Conservation (phyloP, 2,113 vertebrate species). For the Boulengeromyrus knoepffleri region DNA sequence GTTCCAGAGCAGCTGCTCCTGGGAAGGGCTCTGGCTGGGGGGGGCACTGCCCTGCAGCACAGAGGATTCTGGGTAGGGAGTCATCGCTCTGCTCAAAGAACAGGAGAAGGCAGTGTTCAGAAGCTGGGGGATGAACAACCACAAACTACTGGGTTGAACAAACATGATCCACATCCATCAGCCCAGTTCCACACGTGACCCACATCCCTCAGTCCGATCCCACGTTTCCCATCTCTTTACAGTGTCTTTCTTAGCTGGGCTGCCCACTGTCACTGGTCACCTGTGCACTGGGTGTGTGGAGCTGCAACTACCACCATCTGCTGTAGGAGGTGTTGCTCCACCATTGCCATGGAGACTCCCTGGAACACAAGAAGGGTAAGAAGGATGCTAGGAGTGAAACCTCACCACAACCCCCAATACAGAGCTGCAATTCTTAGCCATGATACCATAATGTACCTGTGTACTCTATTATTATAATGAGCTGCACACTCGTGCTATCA, state of each 20-base stretch:
- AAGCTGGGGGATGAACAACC: neutral
- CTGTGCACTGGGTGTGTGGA: neutral
- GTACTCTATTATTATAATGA: neutral
- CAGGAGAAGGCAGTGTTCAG: neutral
- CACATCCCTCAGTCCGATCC: neutral
- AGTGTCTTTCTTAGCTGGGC: neutral
- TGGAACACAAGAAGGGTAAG: slow-evolving; percentile 1
- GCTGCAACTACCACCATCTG: slow-evolving; percentile 8
- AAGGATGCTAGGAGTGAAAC: neutral
- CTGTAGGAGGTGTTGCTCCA: neutral
- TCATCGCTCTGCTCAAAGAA: neutral
- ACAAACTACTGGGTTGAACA: neutral
- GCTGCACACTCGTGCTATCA: neutral
- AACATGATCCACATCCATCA: neutral
- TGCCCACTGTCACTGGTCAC: slow-evolving; percentile 3
- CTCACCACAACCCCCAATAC: neutral
- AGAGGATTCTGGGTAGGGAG: slow-evolving; percentile 11
- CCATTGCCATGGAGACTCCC: slow-evolving; percentile 14
- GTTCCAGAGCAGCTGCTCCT: slow-evolving; percentile 19
- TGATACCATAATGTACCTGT: neutral
- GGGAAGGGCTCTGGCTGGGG: neutral
- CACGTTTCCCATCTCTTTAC: neutral
- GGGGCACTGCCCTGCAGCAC: slow-evolving; percentile 14
- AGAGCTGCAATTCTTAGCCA: neutral
- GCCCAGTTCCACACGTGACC: neutral